Base-by-base conservation (phyloP, 1,140 invertebrate species). In the Calliphora vicina region DNA sequence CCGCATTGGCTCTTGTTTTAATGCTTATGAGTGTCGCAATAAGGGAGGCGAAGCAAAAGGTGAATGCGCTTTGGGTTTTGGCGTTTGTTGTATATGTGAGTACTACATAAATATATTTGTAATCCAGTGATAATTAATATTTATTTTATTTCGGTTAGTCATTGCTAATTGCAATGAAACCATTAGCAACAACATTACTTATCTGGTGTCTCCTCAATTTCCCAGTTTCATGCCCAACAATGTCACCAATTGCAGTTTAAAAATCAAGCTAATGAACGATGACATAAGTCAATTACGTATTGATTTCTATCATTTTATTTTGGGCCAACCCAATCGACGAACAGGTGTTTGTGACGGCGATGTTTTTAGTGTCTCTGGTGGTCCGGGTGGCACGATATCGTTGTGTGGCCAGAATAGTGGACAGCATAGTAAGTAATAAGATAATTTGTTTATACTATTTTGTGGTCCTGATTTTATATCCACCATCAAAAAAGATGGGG, bases 11-110 rank as follows among this genome's bases (percentile, higher is more conserved):
- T 92, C 94, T 86, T 96, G 96, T 89, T 93, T 96, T 89, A 96
- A 96, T 90, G 93, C 94, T 26, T 96, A 96, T 89, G 96, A 97
- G 88, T 97, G 96, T 85, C 92, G 94, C n/a, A 94, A 95, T 85
- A 92, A 95, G 84, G 93, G 93, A 27, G 96, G 96, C 1, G 92
- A 92, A 81, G 94, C 95, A 0, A 92, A 94, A 13, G 96, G 96
- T 1, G 93, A 94, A 82, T 97, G 96, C 86, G 96, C 96, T 0
- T 92, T 96, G 83, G 96, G 96, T 10, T 96, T 97, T 84, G 96
- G 96, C 1, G 95, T 97, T n/a, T 97, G 96, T 87, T 97, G 96
- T 90, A 93, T 96, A 29, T 97, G 96, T 96, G 90, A 95, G 95
- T 95, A 82, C 5, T 1, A 20, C 2, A 29, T 29, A 45, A 42